phyloP scores from a whole-genome alignment of 1,140 invertebrate genomes.

The Rhyacophila brunnea region DNA sequence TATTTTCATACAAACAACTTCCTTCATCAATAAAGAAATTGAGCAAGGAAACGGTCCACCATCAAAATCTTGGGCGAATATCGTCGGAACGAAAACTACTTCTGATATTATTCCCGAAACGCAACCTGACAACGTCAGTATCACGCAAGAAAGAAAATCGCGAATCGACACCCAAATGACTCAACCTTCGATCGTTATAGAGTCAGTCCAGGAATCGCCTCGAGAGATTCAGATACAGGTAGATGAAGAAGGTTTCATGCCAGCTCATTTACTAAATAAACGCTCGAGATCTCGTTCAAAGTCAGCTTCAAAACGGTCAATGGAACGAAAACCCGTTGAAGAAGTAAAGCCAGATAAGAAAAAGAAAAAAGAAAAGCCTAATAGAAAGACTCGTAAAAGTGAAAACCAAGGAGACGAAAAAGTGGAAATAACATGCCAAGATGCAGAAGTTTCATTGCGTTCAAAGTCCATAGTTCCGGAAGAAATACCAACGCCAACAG shows the following conservation, averaged over 20 bases:
- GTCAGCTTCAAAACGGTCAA: slow-evolving; percentile 8
- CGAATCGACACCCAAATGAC: slow-evolving; percentile 31
- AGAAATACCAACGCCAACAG: no score
- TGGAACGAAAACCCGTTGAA: no score
- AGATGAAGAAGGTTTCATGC: slow-evolving; percentile 48
- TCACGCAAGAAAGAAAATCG: slow-evolving; percentile 25
- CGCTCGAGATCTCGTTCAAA: slow-evolving; percentile 48
- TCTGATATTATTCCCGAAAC: neutral
- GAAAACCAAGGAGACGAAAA: no score
- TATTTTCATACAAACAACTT: no score
- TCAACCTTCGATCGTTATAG: slow-evolving; percentile 49
- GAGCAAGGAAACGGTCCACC: no score
- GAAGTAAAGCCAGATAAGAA: neutral
- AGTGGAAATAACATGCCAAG: no score
- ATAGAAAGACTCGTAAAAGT: no score
- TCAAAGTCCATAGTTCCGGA: no score
- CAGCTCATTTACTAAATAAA: slow-evolving; percentile 44
- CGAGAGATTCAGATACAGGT: slow-evolving; percentile 19
- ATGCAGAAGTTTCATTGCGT: no score
- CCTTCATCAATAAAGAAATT: no score
- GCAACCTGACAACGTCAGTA: neutral
- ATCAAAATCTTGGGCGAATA: slow-evolving; percentile 23
- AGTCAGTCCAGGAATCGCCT: slow-evolving; percentile 38
- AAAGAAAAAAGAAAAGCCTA: neutral
- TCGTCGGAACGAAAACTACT: slow-evolving; percentile 21